These are phyloP conservation scores for Drosophila suzukii DNA, from an alignment of 1,140 invertebrate species.

Conservation along the genomic window DNA sequence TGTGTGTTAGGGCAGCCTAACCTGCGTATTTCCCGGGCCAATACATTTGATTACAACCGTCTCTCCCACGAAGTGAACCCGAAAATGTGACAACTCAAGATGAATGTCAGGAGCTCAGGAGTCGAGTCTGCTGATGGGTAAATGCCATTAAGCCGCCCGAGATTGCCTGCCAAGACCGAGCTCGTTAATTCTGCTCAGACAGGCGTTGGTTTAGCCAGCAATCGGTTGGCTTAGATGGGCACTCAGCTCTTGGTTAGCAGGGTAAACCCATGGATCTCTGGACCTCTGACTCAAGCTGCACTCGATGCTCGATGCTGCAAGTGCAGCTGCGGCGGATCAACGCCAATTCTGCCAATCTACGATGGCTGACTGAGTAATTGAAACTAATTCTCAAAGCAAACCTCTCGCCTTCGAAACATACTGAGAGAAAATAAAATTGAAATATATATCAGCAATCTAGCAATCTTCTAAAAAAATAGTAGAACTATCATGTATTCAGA, in stretches of 20 bases:
- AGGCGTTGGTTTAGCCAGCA: constrained; percentile 9
- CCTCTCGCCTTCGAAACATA: constrained; percentile 23
- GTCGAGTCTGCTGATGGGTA: constrained; percentile 16
- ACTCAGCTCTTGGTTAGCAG: background rate
- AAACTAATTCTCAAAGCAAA: constrained; percentile 77
- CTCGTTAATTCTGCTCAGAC: constrained; percentile 39
- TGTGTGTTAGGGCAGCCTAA: constrained; percentile 6
- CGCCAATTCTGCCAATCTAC: constrained; percentile 57
- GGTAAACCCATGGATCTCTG: background rate
- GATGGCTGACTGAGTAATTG: constrained; percentile 57
- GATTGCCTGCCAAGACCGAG: constrained; percentile 28
- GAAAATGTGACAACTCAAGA: constrained; percentile 59
- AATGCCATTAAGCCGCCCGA: constrained; percentile 37
- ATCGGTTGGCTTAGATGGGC: constrained; percentile 15
- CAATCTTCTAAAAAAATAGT: too few species aligned
- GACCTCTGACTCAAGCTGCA: constrained; percentile 13
- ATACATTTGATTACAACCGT: constrained; percentile 67
- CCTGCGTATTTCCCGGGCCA: constrained; percentile 67
- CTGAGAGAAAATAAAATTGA: background rate
- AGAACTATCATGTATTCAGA: too few species aligned
- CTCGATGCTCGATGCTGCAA: constrained; percentile 17
- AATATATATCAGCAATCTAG: background rate
- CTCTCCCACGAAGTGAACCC: constrained; percentile 23
- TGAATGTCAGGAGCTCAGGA: constrained; percentile 21
- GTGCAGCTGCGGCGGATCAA: constrained; percentile 30